Evolutionary conservation across 2,888 invertebrate species (phyloP), one percentile per base, ranked within the genome.

Genomic region (Cheilosia vulpina): DNA sequence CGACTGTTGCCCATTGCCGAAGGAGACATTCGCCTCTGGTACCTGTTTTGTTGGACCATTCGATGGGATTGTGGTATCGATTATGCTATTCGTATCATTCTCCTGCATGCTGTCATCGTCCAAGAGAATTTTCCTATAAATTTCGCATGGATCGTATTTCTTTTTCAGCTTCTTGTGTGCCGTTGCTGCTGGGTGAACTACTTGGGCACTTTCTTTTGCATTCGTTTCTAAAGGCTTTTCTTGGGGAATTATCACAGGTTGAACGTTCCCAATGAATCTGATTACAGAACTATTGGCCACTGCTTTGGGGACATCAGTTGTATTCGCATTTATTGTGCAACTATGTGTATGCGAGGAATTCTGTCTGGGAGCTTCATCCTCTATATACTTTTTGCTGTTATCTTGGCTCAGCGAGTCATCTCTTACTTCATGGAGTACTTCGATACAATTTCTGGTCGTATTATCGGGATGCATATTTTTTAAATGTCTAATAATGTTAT

Each of bases 401-500:
- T 47, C 47, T 7, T 19, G 17, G 2, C 19, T 47, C 19, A 17
- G 47, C 13, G 31, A 11, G 17, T 53, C 21, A 1, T 55, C 34
- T 1, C 19, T 17, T 38, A 80, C 11, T 1, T 79, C 69, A 1
- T 11, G 76, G 9, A 88, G 58, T 3, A 89, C 78, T 72, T 89
- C 77, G 0, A 90, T 89, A 66, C 88, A 87, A 13, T 76, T 76
- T 47, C 88, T 88, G 50, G 88, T 76, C 24, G 87, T 81, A 0
- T 93, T 80, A 0, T 93, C 94, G 0, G 95, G 94, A 91, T 97
- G 97, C 71, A 96, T 95, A 90, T 96, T 96, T 71, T 95, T 94
- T 76, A 96, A 93, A 90, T 97, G 97, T 0, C 97, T 93, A 81
- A 94, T 94, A 80, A 97, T 93, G 90, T 97, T 97, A 90, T 97